Base-by-base conservation (phyloP, 1,140 invertebrate genomes). In the Ctenoplectra terminalis region DNA sequence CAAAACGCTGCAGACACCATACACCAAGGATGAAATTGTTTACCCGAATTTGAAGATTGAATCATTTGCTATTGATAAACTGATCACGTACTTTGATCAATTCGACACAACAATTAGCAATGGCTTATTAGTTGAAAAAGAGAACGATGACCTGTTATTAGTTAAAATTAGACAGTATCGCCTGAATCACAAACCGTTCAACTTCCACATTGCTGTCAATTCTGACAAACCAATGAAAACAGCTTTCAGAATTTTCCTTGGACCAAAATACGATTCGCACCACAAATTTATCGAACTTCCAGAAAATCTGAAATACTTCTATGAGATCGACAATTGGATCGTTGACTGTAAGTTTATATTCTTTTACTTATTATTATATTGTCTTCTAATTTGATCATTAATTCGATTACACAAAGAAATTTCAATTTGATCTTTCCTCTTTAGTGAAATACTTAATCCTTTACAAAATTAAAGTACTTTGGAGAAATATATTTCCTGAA, bases 71-170 rank as follows among this genome's bases (percentile, higher is more conserved):
- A 94, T 96, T 4, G 95, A 96, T 90, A 95, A 95, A 67, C 90
- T 97, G 11, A 93, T 95, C 26, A 97, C 96, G 34, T 97, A 95
- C 90, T 97, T 97, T 92, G 96, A 97, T 64, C 93, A 96, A 48
- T 95, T 95, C 84, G 95, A 96, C 86, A 86, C 96, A 26, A 95
- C 96, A 81, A 95, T 96, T 46, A 95, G 94, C 87, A 96, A 96
- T 85, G 95, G 95, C 69, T 80, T 97, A 26, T 92, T 92, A 37
- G 90, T 93, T 0, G 88, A 92, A 0, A 84, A 86, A 11, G 89
- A 92, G 13, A 91, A 89, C 8, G 90, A 92, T 13, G 40, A 63
- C 15, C 56, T 64, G 0, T 71, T 74, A 2, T 29, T 88, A 11
- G 72, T 93, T 7, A 91, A 93, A 75, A 75, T 86, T n/a, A 89